Evolutionary conservation across 1,140 invertebrate genomes (phyloP), one percentile per base, ranked within the genome.

Genomic region (Bombus sylvicola): DNA sequence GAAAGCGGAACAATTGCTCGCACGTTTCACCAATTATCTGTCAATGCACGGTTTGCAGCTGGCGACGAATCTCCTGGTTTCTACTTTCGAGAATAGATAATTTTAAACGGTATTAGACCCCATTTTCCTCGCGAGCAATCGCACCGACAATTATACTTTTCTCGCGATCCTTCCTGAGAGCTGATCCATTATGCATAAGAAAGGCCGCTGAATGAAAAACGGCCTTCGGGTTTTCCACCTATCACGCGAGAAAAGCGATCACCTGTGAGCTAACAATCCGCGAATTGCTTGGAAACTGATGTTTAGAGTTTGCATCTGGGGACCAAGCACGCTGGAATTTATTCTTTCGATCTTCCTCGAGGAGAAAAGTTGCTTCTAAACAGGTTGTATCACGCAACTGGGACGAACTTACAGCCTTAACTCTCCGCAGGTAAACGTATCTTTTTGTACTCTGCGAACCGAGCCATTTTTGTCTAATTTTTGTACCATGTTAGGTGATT

Each of bases 121-220:
- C 25, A 8, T 18, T 15, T 28, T 59, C 31, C 25, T 18, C 34
- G 53, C 47, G 34, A n/a, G 34, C 3, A 76, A 76, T 76, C 34
- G 25, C 53, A 6, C 25, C 3, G 25, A 25, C 34, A 28, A 76
- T 59, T 76, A 53, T 25, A 15, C 47, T 37, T 76, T n/a, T 59
- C 53, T 39, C 74, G 25, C 53, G 28, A 39, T 62, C 74, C 47
- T 53, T 25, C 34, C 34, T 13, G 15, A 0, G 2, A 15, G 25
- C 34, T 59, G 53, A 62, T 76, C 74, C 74, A 76, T 76, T 76
- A 76, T 76, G 74, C 34, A 76, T 76, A 76, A 76, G 74, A 76
- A 76, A 59, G 74, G 34, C 39, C 18, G 34, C 0, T 34, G 31
- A 39, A 31, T 28, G 28, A 62, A 53, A 39, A 59, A 59, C 74